Base-by-base conservation (phyloP, 1,140 invertebrate genomes). In the Drosophila gunungcola region DNA sequence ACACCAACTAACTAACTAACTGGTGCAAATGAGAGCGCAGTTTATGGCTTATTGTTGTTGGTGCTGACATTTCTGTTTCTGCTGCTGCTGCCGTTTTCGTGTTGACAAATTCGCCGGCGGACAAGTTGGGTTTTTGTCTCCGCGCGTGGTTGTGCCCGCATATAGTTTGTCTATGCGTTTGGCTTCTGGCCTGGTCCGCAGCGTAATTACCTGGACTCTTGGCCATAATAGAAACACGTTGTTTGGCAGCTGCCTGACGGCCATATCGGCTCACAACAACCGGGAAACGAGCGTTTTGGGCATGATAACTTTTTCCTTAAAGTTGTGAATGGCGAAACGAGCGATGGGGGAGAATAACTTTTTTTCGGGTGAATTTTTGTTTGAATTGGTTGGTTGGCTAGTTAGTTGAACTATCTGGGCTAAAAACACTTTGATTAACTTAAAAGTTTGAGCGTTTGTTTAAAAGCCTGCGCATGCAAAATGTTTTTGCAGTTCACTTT, bases 161-260 rank as follows among this genome's bases (percentile, higher is more conserved):
- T 32, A 52, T 54, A 49, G 52, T 57, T 67, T 41, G 39, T 61
- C 38, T 67, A 63, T 74, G 36, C 55, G 58, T 65, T 76, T 77
- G 81, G 67, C 75, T 73, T 64, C 46, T 60, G 63, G 55, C 67
- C 45, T 73, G 77, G 81, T 80, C 63, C 73, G 51, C 39, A 69
- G 58, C 76, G 65, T 89, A 86, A 83, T 86, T 86, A 86, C 83
- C 84, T 88, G 84, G 69, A 75, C 79, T 79, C 68, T 58, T 65
- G 61, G 56, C 79, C 67, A 70, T 75, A 82, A 88, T 85, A 49
- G 73, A 83, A 73, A 56, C 78, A 88, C 74, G 74, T 82, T 82
- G 69, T 82, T 76, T 60, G 82, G 68, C 69, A 82, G 78, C 65
- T 82, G 73, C 62, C 64, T 73, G 57, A 25, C 42, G 64, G 64